phyloP scores from a whole-genome alignment of 2,797 vertebrate genomes.

The Poecile montanus region DNA sequence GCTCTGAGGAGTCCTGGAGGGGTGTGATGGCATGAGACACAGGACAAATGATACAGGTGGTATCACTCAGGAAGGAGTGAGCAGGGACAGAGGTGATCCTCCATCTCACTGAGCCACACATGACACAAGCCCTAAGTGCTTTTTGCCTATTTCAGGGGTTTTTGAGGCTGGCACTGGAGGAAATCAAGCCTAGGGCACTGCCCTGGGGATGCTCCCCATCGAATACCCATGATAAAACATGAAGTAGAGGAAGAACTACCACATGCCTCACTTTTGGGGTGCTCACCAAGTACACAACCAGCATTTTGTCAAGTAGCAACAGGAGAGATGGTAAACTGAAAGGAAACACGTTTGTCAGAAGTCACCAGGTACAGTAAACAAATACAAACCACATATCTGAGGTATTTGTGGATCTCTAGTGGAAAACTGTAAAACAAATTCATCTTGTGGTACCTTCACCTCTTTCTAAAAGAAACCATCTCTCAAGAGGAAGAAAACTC shows the following conservation, averaged over 20 bases:
- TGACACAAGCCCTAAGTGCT: not conserved
- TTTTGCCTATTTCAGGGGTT: not conserved
- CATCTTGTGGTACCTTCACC: too few relatives aligned
- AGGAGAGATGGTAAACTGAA: not conserved
- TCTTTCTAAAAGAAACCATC: not conserved
- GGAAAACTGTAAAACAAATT: not conserved
- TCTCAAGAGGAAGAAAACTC: not conserved
- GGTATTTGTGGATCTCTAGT: not conserved
- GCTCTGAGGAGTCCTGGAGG: not conserved
- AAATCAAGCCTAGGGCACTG: not conserved
- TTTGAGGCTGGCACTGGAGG: not conserved
- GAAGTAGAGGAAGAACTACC: not conserved
- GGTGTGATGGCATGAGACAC: rapidly evolving
- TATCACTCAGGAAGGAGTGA: not conserved
- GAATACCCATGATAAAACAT: rapidly evolving
- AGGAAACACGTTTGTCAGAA: not conserved
- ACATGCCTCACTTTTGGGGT: not conserved
- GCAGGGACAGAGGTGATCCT: not conserved
- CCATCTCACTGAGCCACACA: not conserved
- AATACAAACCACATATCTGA: rapidly evolving
- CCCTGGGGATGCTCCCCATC: not conserved
- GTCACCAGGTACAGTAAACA: not conserved
- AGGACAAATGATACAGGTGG: not conserved
- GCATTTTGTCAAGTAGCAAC: not conserved
- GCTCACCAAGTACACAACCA: not conserved